These are phyloP conservation scores for Tadarida brasiliensis DNA, from an alignment of 2,797 vertebrate genomes.

Conservation along the genomic window DNA sequence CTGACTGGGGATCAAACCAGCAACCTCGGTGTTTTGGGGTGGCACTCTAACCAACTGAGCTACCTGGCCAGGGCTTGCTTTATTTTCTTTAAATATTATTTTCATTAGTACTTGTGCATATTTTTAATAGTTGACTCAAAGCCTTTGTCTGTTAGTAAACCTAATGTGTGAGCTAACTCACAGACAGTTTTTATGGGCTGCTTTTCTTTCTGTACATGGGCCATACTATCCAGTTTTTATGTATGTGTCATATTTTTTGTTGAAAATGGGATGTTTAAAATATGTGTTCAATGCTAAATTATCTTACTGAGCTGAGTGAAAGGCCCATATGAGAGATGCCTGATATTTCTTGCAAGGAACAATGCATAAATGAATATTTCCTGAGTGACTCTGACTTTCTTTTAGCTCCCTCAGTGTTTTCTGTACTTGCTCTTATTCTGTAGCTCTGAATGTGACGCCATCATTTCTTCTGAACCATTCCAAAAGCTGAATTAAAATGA, in stretches of 20 bases:
- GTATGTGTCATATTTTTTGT: background rate
- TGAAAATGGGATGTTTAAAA: background rate
- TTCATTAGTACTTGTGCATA: background rate
- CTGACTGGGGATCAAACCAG: background rate
- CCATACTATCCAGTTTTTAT: background rate
- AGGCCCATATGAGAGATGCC: background rate
- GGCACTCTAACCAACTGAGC: background rate
- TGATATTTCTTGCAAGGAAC: background rate
- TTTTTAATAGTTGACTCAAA: slow-evolving; percentile 21
- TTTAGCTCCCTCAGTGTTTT: background rate
- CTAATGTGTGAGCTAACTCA: background rate
- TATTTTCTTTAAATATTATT: background rate
- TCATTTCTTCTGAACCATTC: background rate
- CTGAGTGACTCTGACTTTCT: background rate
- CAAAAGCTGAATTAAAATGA: background rate
- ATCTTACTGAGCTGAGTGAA: background rate
- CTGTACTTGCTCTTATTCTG: background rate
- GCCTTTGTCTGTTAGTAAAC: background rate
- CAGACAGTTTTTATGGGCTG: background rate
- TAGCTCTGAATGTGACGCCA: background rate
- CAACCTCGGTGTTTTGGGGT: background rate
- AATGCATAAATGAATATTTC: background rate
- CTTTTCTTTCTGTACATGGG: background rate
- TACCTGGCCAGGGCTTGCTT: background rate
- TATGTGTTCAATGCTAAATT: background rate